These are phyloP conservation scores for Oeneis ivallda DNA, from an alignment of 2,888 invertebrate species.

Conservation along the genomic window DNA sequence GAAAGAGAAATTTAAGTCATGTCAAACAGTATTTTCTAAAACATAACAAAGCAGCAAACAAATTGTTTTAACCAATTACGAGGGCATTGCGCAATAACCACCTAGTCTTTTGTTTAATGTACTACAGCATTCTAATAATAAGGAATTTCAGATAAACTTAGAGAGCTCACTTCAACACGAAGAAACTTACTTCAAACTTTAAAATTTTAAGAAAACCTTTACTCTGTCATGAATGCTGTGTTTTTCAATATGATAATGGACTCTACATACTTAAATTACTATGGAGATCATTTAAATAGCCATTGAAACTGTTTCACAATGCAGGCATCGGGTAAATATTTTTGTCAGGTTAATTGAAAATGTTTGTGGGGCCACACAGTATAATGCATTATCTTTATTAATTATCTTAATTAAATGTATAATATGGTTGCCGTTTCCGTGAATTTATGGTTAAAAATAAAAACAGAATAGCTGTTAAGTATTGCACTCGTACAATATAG, in stretches of 20 bases:
- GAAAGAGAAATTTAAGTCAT: too few species aligned
- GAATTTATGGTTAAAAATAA: neutral
- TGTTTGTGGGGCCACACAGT: neutral
- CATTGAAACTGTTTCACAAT: slow-evolving; percentile 10
- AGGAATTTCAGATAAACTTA: neutral
- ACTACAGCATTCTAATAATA: neutral
- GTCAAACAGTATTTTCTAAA: too few species aligned
- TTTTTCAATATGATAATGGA: neutral
- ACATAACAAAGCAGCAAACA: neutral
- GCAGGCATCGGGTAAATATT: slow-evolving; percentile 4
- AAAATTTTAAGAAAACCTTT: neutral
- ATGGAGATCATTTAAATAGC: slow-evolving; percentile 8
- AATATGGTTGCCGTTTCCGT: neutral
- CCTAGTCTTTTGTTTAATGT: neutral
- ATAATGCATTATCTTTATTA: slow-evolving; percentile 13
- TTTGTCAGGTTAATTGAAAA: slow-evolving; percentile 17
- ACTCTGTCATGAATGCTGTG: neutral
- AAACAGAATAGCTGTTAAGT: neutral
- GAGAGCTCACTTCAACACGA: neutral
- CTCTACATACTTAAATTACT: neutral
- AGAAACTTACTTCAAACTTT: neutral
- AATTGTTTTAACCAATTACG: neutral
- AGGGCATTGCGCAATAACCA: neutral
- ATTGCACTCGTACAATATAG: neutral
- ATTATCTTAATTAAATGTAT: slow-evolving; percentile 16